These are phyloP conservation scores for Ypsolopha scabrella DNA, from an alignment of 2,888 invertebrate genomes.

Conservation along the genomic window DNA sequence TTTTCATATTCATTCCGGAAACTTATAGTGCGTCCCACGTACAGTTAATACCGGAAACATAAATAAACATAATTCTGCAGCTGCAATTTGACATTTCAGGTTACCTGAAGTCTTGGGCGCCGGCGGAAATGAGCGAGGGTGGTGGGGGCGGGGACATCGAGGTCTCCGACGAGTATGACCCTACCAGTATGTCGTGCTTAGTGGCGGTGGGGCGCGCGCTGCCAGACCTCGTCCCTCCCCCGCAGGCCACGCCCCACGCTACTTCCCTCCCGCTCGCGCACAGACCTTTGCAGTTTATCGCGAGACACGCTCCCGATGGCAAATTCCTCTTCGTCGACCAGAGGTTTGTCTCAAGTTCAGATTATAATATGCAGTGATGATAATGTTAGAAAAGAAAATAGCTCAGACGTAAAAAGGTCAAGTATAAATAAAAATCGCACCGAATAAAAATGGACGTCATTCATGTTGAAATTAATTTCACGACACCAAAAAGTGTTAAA, in stretches of 20 bases:
- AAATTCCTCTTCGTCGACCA: slow-evolving; percentile 95
- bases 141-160: slow-evolving; percentile 72
- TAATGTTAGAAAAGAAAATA: too few species aligned
- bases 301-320: slow-evolving; percentile 89
- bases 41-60: too few species aligned
- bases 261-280: slow-evolving; percentile 52
- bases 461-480: too few species aligned
- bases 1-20: too few species aligned
- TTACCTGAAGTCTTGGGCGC: slow-evolving; percentile 92
- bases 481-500: too few species aligned
- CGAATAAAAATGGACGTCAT: too few species aligned
- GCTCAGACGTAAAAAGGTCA: too few species aligned
- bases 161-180: slow-evolving; percentile 46
- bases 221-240: slow-evolving; percentile 63
- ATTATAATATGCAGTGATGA: too few species aligned
- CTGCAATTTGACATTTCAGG: slow-evolving; percentile 40
- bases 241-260: slow-evolving; percentile 12
- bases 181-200: slow-evolving; percentile 83
- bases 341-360: slow-evolving; percentile 65
- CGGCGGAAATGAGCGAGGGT: slow-evolving; percentile 79
- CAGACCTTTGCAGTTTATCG: slow-evolving; percentile 80
- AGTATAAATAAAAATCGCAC: too few species aligned
- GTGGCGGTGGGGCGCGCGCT: slow-evolving; percentile 88
- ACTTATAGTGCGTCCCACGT: too few species aligned
- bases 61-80: too few species aligned